These are phyloP conservation scores for Stichodactyla mertensii DNA, from an alignment of 64 coral and sea anemone genomes.

Conservation along the genomic window DNA sequence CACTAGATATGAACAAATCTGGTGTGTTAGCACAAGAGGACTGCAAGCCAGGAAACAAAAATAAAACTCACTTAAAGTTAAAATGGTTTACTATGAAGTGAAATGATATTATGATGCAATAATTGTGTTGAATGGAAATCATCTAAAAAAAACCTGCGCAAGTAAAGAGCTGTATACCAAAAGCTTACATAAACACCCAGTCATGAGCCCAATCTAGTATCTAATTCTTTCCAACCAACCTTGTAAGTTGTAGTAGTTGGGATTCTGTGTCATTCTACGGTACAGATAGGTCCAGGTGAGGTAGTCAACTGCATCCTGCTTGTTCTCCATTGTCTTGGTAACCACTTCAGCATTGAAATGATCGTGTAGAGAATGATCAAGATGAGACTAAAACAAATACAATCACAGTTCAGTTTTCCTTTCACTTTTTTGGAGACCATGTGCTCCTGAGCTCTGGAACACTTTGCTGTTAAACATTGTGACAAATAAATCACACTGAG, in stretches of 20 bases:
- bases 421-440: neutral
- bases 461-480: no score
- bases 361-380: conserved; percentile 92
- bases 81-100: no score
- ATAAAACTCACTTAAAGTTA: neutral
- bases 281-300: conserved; percentile 93
- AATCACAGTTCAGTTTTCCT: neutral
- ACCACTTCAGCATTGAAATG: conserved; percentile 99
- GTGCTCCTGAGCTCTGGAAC: neutral
- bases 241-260: conserved; percentile 98
- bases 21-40: neutral
- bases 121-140: no score
- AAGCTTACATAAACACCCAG: no score
- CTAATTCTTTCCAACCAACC: conserved; percentile 24
- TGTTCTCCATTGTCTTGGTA: conserved; percentile 96
- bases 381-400: conserved; percentile 64
- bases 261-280: conserved; percentile 95
- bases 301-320: conserved; percentile 97
- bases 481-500: no score
- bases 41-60: neutral
- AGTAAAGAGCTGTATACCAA: no score
- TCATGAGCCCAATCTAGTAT: no score
- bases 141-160: no score
- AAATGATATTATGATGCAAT: no score
- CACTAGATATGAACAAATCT: neutral